Base-by-base conservation (phyloP, 2,888 invertebrate genomes). In the Synanthedon myopaeformis region DNA sequence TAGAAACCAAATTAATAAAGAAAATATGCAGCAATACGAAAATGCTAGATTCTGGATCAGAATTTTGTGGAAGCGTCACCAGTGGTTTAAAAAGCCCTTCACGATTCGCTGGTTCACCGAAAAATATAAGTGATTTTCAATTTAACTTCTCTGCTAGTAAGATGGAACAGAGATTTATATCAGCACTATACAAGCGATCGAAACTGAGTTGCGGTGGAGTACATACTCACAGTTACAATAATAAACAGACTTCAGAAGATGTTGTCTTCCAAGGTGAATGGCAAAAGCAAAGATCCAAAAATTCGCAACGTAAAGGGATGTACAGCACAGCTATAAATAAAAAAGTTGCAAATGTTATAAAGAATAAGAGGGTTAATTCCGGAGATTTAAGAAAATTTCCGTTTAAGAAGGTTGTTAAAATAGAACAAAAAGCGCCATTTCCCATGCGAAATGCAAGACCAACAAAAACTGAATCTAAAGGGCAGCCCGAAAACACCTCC, bases 221-320 rank as follows among this genome's bases (percentile, higher is more conserved):
- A 17, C 73, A 81, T 59, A 68, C 86, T n/a, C 79, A 85, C 55
- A 84, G 84, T 61, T 86, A 75, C 55, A 81, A 65, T 62, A 73
- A 82, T 49, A 77, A 67, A 61, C 64, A 72, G 58, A 57, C 65
- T 11, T 79, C 72, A 28, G 79, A 84, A 62, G 86, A 87, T 61
- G 69, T 86, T 23, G 63, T 85, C n/a, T 87, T 70, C 59, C 84
- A 82, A 68, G 85, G 86, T 51, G 69, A 79, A 54, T 86, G 85
- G 86, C 78, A 82, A 59, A 65, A 62, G 52, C 61, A 63, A 42
- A 69, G 59, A 49, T 49, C 49, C 12, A 49, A 49, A 23, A 17
- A 13, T 11, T 17, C 11, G 17, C 23, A 70, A 63, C 52, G 74
- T 68, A 58, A 72, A 62, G 55, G 54, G 57, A 35, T 59, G 53